These are phyloP conservation scores for Scylla paramamosain DNA, from an alignment of 1,140 invertebrate species.

Conservation along the genomic window DNA sequence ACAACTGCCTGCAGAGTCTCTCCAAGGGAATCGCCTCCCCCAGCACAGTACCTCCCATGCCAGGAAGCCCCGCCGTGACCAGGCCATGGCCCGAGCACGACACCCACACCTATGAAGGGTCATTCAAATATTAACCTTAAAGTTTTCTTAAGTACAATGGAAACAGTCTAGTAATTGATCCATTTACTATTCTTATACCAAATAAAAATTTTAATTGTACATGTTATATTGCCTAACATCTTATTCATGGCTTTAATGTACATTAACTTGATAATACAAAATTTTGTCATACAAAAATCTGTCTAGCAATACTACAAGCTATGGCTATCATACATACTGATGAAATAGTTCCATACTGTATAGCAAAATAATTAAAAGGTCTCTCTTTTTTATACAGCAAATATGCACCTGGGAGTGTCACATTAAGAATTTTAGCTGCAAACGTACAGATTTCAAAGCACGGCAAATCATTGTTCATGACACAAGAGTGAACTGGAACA, in stretches of 20 bases:
- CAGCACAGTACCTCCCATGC: neutral
- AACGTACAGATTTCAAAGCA: neutral
- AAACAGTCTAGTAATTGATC: neutral
- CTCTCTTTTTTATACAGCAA: neutral
- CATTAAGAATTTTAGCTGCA: neutral
- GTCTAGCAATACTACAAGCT: neutral
- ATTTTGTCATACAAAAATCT: conserved; percentile 15
- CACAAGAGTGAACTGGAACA: neutral
- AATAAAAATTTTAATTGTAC: neutral
- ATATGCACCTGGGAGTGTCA: neutral
- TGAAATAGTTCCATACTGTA: neutral
- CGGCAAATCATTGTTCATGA: neutral
- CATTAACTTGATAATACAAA: neutral
- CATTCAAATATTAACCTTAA: neutral
- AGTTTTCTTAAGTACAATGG: neutral
- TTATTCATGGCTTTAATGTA: neutral
- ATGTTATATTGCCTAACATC: neutral
- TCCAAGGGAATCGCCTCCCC: neutral
- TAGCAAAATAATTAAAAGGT: neutral
- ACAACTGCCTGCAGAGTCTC: neutral
- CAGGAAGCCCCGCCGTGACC: neutral
- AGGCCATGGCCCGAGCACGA: neutral
- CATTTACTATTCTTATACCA: neutral
- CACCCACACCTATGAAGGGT: neutral
- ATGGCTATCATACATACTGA: neutral